Evolutionary conservation across 2,797 vertebrate species (phyloP), one percentile per base, ranked within the genome.

Genomic region (Gymnoscopelus braueri): DNA sequence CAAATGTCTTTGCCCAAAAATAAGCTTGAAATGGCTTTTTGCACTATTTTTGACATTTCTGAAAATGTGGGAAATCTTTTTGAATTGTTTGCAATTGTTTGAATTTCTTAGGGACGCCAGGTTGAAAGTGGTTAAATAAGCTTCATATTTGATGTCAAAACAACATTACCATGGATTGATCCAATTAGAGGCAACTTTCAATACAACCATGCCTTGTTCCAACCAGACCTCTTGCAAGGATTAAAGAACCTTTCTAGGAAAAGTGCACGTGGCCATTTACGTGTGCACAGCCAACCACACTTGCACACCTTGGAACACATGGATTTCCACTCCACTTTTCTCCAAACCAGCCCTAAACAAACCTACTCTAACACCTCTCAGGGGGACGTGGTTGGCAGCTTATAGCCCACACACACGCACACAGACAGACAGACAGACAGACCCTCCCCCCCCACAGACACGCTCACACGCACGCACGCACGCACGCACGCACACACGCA

Each of bases 361-460:
- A 90, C 90, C 81, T 77, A 77, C 86, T 89, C 72, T 86, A 88
- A 91, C 88, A 87, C 89, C 88, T 90, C 90, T 91, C 90, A 81
- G 72, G 86, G 88, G 91, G 85, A 86, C 83, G 78, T 87, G 63
- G 87, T 86, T 91, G 87, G 90, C 84, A 89, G 86, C 84, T 87
- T 87, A 89, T 57, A 74, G 89, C 88, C 89, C 91, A 89, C 87
- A 91, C 90, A 90, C 87, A 82, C 72, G 56, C 67, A 13, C 55
- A 69, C 19, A n/a, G 63, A 58, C 71, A 23, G 52, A 51, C 83
- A 57, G 39, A 65, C 72, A 64, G 50, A 63, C 58, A 62, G 63
- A 39, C 53, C n/a, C n/a, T n/a, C n/a, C n/a, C 19, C 19, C 19
- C 19, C 44, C 14, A 50, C 52, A 24, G 78, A 62, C 70, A 71